phyloP scores from a whole-genome alignment of 2,113 vertebrate genomes.

The Mungos mungo region DNA sequence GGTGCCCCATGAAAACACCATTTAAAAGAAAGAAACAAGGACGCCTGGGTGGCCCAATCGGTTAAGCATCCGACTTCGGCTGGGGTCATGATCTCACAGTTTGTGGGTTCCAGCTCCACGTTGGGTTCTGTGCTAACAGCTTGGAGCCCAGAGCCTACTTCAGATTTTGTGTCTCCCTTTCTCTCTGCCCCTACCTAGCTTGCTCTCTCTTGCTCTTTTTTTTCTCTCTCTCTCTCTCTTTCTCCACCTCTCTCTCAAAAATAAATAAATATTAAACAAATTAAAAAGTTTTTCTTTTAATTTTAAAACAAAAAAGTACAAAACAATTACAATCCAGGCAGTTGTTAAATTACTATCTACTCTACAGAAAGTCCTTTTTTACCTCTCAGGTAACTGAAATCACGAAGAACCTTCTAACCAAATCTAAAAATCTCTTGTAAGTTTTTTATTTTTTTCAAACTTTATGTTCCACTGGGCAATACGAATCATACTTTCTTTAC shows the following conservation, averaged over 20 bases:
- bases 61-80: not conserved
- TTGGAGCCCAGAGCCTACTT: not conserved
- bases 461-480: not conserved
- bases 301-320: not conserved
- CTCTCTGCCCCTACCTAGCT: not conserved
- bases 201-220: not conserved
- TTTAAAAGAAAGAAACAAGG: not conserved
- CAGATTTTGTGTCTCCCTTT: not conserved
- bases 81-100: not conserved
- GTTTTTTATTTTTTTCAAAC: not conserved
- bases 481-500: not conserved
- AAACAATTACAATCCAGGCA: not conserved
- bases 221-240: not conserved
- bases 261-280: not conserved
- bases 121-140: not conserved
- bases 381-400: not conserved
- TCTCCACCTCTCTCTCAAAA: not conserved
- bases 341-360: not conserved
- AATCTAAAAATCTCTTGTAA: not conserved
- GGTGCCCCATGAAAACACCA: not conserved
- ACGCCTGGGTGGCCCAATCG: no score
- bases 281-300: not conserved
- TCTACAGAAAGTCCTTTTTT: not conserved
- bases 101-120: not conserved
- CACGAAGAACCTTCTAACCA: not conserved